Evolutionary conservation across 2,888 invertebrate genomes (phyloP).

Genomic region (Oasisia sp.): DNA sequence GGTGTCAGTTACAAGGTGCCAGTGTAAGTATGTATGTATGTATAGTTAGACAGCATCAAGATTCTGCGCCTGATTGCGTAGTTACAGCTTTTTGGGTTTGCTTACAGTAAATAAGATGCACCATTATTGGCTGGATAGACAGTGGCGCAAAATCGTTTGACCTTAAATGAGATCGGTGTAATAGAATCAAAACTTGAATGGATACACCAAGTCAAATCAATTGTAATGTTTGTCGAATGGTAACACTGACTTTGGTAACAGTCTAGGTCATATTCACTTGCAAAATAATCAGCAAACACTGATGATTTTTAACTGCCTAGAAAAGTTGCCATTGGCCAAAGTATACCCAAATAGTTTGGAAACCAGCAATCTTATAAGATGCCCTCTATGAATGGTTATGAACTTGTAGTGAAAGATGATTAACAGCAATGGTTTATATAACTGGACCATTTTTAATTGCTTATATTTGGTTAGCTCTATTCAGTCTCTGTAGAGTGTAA

Average conservation of each 20-base stretch:
- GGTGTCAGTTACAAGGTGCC: conserved; percentile 2
- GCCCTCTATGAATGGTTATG: not conserved
- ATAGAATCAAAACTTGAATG: not conserved
- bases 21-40: not conserved
- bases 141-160: too few relatives aligned
- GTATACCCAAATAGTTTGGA: not conserved
- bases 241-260: not conserved
- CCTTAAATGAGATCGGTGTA: not conserved
- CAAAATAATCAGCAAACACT: conserved; percentile 2
- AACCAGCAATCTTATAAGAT: not conserved
- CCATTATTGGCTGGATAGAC: not conserved
- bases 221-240: not conserved
- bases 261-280: conserved; percentile 1
- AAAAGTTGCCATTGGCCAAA: not conserved
- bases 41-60: not conserved
- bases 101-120: not conserved
- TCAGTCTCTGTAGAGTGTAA: not conserved
- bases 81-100: conserved; percentile 3
- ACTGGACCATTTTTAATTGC: not conserved
- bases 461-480: conserved; percentile 7
- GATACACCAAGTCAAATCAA: not conserved
- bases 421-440: not conserved
- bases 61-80: not conserved
- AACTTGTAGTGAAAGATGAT: not conserved
- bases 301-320: not conserved